Base-by-base conservation (phyloP, 2,797 vertebrate species). In the Microhierax caerulescens region DNA sequence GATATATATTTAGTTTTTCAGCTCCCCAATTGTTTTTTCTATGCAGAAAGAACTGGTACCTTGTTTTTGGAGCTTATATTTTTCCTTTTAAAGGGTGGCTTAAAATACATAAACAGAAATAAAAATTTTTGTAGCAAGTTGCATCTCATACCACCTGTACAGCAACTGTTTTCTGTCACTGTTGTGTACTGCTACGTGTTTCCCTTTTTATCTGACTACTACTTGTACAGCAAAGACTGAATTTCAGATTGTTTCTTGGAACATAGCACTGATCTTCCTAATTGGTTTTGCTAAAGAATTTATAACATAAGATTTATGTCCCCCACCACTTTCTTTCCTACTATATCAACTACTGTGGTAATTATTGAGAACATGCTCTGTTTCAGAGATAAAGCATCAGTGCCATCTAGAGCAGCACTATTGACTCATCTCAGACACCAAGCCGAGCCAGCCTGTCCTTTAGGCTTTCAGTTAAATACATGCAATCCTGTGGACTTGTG, bases 401-500 rank as follows among this genome's bases (percentile, higher is more conserved):
- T 75, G 64, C 78, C 50, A 54, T 79, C 61, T 78, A 37, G 25
- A 72, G 89, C 34, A 37, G 65, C 37, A 9, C 43, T 76, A 11
- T 27, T 86, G 73, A 86, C 76, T 95, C 56, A 85, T 83, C 60
- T 90, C 43, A 5, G 51, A 83, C 80, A 80, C 34, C 36, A 28
- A 82, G 75, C 57, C 11, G 65, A 73, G 48, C 18, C 20, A 50
- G 63, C 41, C 63, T 34, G 72, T 77, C 76, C 60, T 70, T 77
- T 56, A 88, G 79, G 79, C 43, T 86, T 96, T 95, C 92, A 80
- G 95, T 93, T 95, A 85, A 83, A 74, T 80, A 77, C 36, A 24
- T 93, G 94, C 88, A 93, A 83, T 90, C 85, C 60, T 88, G 76
- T 36, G 87, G 96, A 89, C 80, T 94, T 72, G 84, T 70, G 43